Evolutionary conservation across 2,888 invertebrate genomes (phyloP), one percentile per base, ranked within the genome.

Genomic region (Aproaerema taeniolella): DNA sequence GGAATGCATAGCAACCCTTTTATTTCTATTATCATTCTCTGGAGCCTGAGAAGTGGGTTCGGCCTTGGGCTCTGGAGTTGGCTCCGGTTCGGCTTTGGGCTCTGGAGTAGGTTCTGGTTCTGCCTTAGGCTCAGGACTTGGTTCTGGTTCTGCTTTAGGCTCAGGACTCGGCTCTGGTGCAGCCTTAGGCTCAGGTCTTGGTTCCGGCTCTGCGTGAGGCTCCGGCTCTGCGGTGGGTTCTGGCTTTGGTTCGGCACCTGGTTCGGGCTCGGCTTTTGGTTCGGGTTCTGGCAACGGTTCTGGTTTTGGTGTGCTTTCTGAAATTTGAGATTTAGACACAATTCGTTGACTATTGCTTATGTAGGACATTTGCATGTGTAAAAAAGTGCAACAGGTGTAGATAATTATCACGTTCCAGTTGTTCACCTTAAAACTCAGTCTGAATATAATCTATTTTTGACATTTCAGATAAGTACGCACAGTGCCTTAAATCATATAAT

Each of bases 1-100:
- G 0, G 81, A 71, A 53, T 85, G 85, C 63, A 81, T 81, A 0
- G 89, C 89, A 0, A 89, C 88, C 31, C 90, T 74, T 46, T 90
- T 89, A 24, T 90, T 90, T 39, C 83, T 73, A 39, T 77, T 79
- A 30, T 81, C 80, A 44, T 62, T 72, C 31, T 61, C 60, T 4
- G 56, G 49, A 4, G 44, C 47, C 46, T 63, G 58, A 8, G 64
- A 62, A 2, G 64, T 57, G 5, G 86, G 64, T 38, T 78, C 78
- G 0, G 89, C 73, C 52, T 86, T 74, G 9, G 79, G 67, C 50
- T 75, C 72, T 17, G 76, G 60, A 36, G 69, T 71, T 1, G 83
- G 64, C 52, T 73, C 75, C 1, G 81, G 68, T 53, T 73, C 67
- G 7, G 79, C 74, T 45, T 83, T 74, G 0, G 82, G 70, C 47